Evolutionary conservation across 2,113 vertebrate genomes (phyloP).

Genomic region (Lophochroa leadbeateri): DNA sequence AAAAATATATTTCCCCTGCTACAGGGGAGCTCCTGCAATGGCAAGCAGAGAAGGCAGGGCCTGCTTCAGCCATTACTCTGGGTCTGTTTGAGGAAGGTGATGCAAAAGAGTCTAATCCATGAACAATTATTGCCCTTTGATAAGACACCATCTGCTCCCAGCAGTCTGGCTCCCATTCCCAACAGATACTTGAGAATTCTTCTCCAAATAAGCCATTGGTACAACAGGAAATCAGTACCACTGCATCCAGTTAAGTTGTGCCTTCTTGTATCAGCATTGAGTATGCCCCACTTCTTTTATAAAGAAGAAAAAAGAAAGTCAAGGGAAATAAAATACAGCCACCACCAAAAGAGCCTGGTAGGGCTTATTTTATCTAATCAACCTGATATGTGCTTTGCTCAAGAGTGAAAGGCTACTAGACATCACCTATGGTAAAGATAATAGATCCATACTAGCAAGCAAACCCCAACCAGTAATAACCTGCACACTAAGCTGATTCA

Average conservation of each 20-base stretch:
- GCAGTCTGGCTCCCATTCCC: neutral
- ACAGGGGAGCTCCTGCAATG: neutral
- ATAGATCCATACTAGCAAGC: rapidly evolving
- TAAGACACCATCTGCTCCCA: constrained; percentile 21
- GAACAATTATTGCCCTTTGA: neutral
- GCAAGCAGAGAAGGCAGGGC: neutral
- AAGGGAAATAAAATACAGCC: neutral
- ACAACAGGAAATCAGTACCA: neutral
- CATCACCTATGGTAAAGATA: rapidly evolving
- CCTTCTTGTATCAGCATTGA: neutral
- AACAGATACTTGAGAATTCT: neutral
- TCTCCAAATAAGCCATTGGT: neutral
- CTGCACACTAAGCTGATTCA: neutral
- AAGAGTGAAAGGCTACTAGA: neutral
- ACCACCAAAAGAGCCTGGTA: neutral
- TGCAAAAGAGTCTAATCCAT: neutral
- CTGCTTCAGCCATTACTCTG: neutral
- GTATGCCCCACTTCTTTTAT: neutral
- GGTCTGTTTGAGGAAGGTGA: neutral
- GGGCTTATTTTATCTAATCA: neutral
- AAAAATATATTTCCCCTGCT: constrained; percentile 25
- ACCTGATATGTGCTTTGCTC: rapidly evolving
- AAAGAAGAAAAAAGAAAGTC: neutral
- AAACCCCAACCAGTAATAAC: neutral
- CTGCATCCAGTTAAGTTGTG: neutral